A percentile compares a stretch with the other conserved stretches of the same genome.
Evolutionary conservation across 2,797 vertebrate genomes (phyloP).

Genomic region (Hydrocynus forskahlii): DNA sequence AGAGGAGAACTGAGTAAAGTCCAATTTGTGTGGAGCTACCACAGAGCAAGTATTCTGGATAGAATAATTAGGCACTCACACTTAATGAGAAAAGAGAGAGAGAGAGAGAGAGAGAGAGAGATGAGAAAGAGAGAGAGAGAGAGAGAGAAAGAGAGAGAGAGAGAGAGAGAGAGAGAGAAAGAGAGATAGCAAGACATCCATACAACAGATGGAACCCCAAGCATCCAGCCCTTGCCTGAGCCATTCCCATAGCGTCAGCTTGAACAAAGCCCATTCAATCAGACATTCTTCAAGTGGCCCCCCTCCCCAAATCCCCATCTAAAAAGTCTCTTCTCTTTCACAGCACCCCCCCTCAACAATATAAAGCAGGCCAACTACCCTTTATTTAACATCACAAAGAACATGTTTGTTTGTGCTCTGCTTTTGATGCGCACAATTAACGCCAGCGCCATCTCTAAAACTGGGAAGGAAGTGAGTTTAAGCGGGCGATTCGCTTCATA

Average conservation of each 20-base stretch:
- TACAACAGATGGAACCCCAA: constrained; percentile 54
- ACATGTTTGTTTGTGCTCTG: constrained; percentile 50
- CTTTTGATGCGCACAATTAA: constrained; percentile 54
- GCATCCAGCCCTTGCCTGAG: constrained; percentile 39
- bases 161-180: constrained; percentile 4
- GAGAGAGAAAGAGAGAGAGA: too few relatives aligned
- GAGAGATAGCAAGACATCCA: constrained; percentile 21
- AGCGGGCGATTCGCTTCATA: constrained; percentile 72
- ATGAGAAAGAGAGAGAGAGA: constrained; percentile 1
- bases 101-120: neutral
- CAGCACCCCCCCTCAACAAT: constrained; percentile 25
- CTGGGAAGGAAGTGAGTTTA: constrained; percentile 68
- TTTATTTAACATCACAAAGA: constrained; percentile 78
- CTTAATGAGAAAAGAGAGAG: neutral
- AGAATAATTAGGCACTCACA: neutral
- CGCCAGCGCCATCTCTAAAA: constrained; percentile 49
- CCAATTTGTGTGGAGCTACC: neutral
- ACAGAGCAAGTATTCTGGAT: neutral
- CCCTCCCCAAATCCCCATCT: constrained; percentile 54
- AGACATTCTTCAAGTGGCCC: constrained; percentile 61
- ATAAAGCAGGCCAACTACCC: constrained; percentile 70
- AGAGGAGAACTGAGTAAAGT: neutral
- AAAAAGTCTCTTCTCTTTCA: constrained; percentile 58
- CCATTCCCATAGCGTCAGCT: constrained; percentile 31
- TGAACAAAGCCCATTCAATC: constrained; percentile 65